Conservation (phyloP, 2,113 vertebrate species). For the Microtus pennsylvanicus region DNA sequence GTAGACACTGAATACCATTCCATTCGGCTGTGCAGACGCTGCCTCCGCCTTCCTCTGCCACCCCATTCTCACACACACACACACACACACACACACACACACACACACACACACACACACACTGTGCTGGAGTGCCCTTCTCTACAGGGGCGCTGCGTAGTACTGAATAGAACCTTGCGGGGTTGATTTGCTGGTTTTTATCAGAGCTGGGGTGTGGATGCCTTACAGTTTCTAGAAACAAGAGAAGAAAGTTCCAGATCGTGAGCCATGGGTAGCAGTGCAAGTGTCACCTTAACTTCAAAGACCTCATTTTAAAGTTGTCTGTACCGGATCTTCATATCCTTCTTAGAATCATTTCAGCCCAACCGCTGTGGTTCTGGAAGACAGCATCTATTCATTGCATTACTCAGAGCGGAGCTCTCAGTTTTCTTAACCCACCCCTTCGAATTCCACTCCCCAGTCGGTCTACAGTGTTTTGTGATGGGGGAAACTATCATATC, state of each 20-base stretch:
- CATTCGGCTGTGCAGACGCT: neutral
- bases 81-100: too few relatives aligned
- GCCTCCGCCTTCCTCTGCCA: too few relatives aligned
- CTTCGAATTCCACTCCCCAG: neutral
- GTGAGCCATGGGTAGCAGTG: neutral
- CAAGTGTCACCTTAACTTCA: conserved; percentile 33
- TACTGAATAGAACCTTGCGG: neutral
- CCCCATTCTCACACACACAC: neutral
- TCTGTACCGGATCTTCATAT: neutral
- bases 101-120: too few relatives aligned
- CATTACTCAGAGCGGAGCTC: conserved; percentile 9
- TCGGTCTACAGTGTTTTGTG: neutral
- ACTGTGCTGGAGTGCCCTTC: neutral
- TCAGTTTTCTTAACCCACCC: neutral
- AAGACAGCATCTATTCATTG: neutral
- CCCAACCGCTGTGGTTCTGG: neutral
- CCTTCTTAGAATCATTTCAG: conserved; percentile 43
- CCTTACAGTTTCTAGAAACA: neutral
- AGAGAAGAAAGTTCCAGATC: conserved; percentile 19
- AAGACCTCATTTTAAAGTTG: conserved; percentile 52
- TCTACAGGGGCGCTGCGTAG: neutral
- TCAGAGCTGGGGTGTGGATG: rapidly evolving
- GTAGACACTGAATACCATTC: conserved; percentile 29
- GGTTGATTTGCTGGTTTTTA: neutral
- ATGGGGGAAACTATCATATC: neutral